Base-by-base conservation (phyloP, 2,113 vertebrate species). In the Cricetomys ansorgei region DNA sequence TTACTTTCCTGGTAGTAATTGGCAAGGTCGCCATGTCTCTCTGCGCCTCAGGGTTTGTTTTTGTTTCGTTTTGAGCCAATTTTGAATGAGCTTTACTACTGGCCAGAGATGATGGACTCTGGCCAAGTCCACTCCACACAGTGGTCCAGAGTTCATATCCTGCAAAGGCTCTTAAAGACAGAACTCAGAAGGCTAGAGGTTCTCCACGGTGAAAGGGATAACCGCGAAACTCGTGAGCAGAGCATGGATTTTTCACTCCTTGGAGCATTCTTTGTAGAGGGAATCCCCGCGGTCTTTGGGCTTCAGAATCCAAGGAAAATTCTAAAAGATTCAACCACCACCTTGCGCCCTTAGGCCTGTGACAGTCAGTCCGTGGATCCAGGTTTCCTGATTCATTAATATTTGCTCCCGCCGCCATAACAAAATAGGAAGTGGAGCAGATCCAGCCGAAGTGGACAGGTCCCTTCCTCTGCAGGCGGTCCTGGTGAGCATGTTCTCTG, bases 1-100 rank as follows among this genome's bases (percentile, higher is more conserved):
- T 27, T n/a, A 69, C 21, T 23, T 13, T 0, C 12, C 2, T 53
- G 62, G 0, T 29, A 19, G 0, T 29, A 15, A n/a, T 11, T n/a
- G 57, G 37, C 48, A 50, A 76, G 34, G 17, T 72, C 40, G 43
- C 65, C 57, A n/a, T n/a, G 19, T n/a, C 1, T 62, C 34, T 37
- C 27, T 16, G 29, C 73, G 16, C 50, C 31, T 59, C 55, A 2
- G 80, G n/a, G n/a, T n/a, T n/a, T n/a, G n/a, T n/a, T n/a, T n/a
- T n/a, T n/a, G n/a, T n/a, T n/a, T n/a, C n/a, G n/a, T n/a, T n/a
- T n/a, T n/a, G n/a, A n/a, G n/a, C n/a, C n/a, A n/a, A n/a, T n/a
- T n/a, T n/a, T n/a, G n/a, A n/a, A n/a, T n/a, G n/a, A n/a, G n/a
- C n/a, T n/a, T n/a, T n/a, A n/a, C n/a, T n/a, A n/a, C n/a, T n/a